Evolutionary conservation across 1,140 invertebrate species (phyloP), one percentile per base, ranked within the genome.

Genomic region (Papilio polyxenes): DNA sequence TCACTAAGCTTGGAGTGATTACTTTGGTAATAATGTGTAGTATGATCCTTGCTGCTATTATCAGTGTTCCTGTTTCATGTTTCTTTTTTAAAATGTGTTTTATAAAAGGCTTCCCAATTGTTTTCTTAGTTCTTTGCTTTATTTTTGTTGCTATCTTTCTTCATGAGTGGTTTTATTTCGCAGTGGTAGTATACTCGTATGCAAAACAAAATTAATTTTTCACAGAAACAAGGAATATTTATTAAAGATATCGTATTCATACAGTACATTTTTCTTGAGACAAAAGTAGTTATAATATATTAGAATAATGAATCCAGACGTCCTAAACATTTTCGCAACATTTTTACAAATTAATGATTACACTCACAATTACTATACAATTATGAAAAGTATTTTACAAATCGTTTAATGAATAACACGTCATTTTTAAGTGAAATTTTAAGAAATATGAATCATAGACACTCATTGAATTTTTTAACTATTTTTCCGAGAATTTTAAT

Each of bases 151-250:
- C 77, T 5, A 1, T 84, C 7, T 87, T 83, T 75, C 74, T 86
- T 10, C 69, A 85, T 20, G 7, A 83, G 11, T 87, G 85, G 85
- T 11, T 87, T 11, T 87, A 86, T 78, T 86, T 83, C 51, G 78
- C 81, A 79, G 80, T 82, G 9, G 83, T 86, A 17, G 77, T 75
- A 20, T 85, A 82, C 75, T 85, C 65, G 3, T 81, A 56, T 69
- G n/a, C 13, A 37, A 72, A 72, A 37, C 23, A 15, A 37, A 72
- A 72, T 72, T 72, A 72, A 72, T 37, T 72, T 72, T 40, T 11
- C 31, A 56, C n/a, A 23, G 13, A 40, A 44, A n/a, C 20, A 10
- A 78, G 20, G 20, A 56, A 81, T 51, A 17, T 81, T 10, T 65
- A 65, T 65, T 75, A 75, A 81, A 81, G n/a, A 56, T 20, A 74